Percentiles rank a stretch among this genome's conserved stretches.
Conservation (phyloP, 1,140 invertebrate genomes). For the Heliconius himera region DNA sequence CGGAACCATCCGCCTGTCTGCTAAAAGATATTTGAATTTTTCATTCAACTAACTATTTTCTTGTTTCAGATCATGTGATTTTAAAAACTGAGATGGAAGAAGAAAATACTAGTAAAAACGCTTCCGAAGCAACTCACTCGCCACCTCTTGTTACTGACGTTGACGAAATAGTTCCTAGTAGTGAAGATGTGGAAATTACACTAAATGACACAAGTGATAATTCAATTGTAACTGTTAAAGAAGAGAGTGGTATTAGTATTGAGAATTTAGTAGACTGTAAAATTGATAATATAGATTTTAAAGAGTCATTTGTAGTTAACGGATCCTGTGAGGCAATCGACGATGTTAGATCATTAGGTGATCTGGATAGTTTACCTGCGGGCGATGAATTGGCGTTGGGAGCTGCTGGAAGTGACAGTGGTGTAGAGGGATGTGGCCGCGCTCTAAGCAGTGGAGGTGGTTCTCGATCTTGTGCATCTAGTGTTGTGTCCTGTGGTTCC, state of each 20-base stretch:
- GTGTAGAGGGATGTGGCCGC: constrained; percentile 87
- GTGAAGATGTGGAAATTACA: constrained; percentile 44
- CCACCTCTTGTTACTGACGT: constrained; percentile 43
- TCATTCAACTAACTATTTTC: constrained; percentile 28
- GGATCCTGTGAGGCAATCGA: constrained; percentile 65
- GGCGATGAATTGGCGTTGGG: constrained; percentile 67
- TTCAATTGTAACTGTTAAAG: constrained; percentile 47
- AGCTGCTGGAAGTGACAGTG: constrained; percentile 89
- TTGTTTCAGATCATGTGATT: constrained; percentile 78
- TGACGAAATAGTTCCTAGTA: constrained; percentile 41
- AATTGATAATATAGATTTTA: constrained; percentile 52
- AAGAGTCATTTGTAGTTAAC: constrained; percentile 56
- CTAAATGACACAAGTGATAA: constrained; percentile 46
- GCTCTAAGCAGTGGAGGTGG: constrained; percentile 85
- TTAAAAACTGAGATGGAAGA: constrained; percentile 65
- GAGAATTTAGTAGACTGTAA: constrained; percentile 50
- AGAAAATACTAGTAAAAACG: constrained; percentile 50
- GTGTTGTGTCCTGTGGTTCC: constrained; percentile 88
- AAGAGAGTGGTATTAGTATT: constrained; percentile 56
- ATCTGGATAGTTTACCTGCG: constrained; percentile 70
- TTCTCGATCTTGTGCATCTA: constrained; percentile 86
- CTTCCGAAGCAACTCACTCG: constrained; percentile 39
- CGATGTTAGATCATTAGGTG: constrained; percentile 64
- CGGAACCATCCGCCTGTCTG: constrained; percentile 35
- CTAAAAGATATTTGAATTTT: constrained; percentile 32